Percentiles rank a stretch among this genome's conserved stretches.
Conservation (phyloP, 2,797 vertebrate genomes). For the Sebastes baramenuke region DNA sequence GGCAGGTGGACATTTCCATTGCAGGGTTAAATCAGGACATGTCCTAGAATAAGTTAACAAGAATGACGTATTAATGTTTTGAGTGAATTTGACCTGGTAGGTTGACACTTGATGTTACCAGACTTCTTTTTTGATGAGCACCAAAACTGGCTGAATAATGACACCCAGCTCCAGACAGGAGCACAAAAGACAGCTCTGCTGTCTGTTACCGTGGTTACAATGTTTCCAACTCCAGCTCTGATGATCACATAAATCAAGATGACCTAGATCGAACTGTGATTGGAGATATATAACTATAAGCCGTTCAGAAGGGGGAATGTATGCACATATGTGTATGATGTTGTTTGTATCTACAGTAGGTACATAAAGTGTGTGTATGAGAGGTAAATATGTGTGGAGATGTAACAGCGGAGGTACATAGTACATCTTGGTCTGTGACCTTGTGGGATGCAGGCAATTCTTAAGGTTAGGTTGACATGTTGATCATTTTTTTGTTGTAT, state of each 20-base stretch:
- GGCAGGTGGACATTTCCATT: too few relatives aligned
- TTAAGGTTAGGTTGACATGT: too few relatives aligned
- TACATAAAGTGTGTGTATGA: background rate
- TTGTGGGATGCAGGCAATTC: too few relatives aligned
- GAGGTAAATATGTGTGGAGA: background rate
- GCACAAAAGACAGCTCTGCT: background rate
- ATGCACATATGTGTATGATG: background rate
- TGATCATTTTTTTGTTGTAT: too few relatives aligned
- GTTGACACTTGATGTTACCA: background rate
- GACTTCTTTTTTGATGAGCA: background rate
- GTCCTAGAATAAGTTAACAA: background rate
- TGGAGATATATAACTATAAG: background rate
- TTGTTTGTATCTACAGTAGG: background rate
- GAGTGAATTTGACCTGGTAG: too few relatives aligned
- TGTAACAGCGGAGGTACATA: too few relatives aligned
- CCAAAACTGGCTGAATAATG: background rate
- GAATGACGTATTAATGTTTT: background rate
- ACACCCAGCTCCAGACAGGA: background rate
- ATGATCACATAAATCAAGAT: background rate
- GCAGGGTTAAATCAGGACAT: background rate
- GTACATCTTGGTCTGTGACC: too few relatives aligned
- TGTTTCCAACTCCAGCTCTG: background rate
- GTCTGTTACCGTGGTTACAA: constrained; percentile 4
- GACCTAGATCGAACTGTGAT: background rate
- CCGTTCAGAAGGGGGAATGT: background rate